phyloP scores from a whole-genome alignment of 2,888 invertebrate species.

The Dolichomitus sp. region DNA sequence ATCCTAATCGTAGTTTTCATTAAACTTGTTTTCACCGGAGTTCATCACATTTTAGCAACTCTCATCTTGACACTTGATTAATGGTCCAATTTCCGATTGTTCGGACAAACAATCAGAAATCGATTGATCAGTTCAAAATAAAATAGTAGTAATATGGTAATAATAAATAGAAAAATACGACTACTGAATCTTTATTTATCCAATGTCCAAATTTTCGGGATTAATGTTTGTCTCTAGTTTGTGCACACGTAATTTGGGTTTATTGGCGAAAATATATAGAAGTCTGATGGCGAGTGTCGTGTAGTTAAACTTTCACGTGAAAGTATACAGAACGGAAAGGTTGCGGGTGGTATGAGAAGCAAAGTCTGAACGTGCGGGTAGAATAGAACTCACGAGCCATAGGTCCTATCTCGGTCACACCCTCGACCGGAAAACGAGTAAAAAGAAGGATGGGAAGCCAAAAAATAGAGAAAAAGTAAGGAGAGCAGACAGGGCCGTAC shows the following conservation, averaged over 20 bases:
- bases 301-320: slow-evolving; percentile 36
- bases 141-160: not conserved
- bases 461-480: slow-evolving; percentile 24
- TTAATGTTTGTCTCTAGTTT: not conserved
- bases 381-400: slow-evolving; percentile 3
- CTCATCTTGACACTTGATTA: no score
- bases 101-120: not conserved
- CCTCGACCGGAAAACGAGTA: slow-evolving; percentile 9
- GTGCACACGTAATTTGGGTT: not conserved
- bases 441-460: not conserved
- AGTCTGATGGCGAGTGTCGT: not conserved
- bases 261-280: not conserved
- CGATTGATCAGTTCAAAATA: not conserved
- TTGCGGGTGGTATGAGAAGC: slow-evolving; percentile 1
- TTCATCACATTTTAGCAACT: no score
- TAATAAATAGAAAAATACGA: not conserved
- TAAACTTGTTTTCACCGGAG: no score
- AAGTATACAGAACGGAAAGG: not conserved
- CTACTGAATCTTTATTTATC: no score
- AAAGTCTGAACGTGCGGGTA: slow-evolving; percentile 6
- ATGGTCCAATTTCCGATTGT: no score
- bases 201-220: not conserved
- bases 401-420: slow-evolving; percentile 32
- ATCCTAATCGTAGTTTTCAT: no score
- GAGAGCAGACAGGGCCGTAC: slow-evolving; percentile 1